Evolutionary conservation across 1,140 invertebrate genomes (phyloP).

Genomic region (Stratiolaelaps scimitus): DNA sequence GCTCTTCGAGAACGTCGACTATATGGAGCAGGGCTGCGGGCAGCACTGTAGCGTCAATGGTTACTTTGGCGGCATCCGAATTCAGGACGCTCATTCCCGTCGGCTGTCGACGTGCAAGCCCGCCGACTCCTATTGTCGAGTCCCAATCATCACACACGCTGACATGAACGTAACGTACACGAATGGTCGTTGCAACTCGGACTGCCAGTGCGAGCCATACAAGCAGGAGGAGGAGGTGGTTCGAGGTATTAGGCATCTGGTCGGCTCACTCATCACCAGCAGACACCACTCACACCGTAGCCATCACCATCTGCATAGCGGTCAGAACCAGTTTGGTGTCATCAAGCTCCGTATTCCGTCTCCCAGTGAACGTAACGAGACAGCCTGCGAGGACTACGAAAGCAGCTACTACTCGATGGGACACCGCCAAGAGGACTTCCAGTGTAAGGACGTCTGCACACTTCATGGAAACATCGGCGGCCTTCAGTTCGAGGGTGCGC

Average conservation of each 20-base stretch:
- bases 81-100: slow-evolving; percentile 3
- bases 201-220: neutral
- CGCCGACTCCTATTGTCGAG: neutral
- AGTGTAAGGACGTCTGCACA: slow-evolving; percentile 1
- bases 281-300: neutral
- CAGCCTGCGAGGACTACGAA: slow-evolving; percentile 12
- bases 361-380: neutral
- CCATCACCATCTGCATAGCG: slow-evolving; percentile 9
- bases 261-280: neutral
- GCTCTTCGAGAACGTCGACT: neutral
- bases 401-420: neutral
- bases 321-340: slow-evolving; percentile 4
- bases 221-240: neutral
- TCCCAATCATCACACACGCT: slow-evolving; percentile 8
- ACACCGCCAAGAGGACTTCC: neutral
- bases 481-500: slow-evolving; percentile 1
- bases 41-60: slow-evolving; percentile 2
- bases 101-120: neutral
- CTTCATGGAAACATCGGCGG: neutral
- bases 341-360: slow-evolving; percentile 15
- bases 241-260: neutral
- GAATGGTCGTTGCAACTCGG: neutral
- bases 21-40: neutral
- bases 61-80: slow-evolving; percentile 2
- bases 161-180: neutral